phyloP scores from a whole-genome alignment of 2,113 vertebrate species.

The Aspiorhynchus laticeps region DNA sequence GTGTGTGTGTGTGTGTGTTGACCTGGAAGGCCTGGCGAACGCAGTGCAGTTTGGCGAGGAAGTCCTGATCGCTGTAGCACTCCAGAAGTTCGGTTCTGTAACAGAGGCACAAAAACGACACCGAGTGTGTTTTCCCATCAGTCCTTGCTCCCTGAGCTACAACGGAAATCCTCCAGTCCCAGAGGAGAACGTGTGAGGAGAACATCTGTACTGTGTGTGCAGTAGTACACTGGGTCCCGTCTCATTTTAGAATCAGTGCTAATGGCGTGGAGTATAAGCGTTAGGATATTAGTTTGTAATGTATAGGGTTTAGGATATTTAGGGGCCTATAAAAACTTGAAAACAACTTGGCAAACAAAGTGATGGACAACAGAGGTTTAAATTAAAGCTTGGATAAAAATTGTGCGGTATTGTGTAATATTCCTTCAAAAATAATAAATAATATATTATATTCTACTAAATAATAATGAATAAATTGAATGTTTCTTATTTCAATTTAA shows the following conservation, averaged over 20 bases:
- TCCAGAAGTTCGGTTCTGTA: constrained; percentile 85
- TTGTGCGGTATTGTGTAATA: too few species aligned
- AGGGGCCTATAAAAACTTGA: neutral
- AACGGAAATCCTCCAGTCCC: constrained; percentile 1
- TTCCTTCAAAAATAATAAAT: too few species aligned
- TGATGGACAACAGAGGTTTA: too few species aligned
- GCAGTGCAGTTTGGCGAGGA: constrained; percentile 94
- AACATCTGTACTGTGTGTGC: neutral
- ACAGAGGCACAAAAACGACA: constrained; percentile 1
- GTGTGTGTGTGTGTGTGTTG: constrained; percentile 32
- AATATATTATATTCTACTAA: too few species aligned
- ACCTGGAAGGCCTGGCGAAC: constrained; percentile 96
- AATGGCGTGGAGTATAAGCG: neutral
- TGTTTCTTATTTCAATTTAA: too few species aligned
- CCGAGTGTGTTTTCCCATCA: constrained; percentile 12
- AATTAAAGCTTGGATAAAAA: too few species aligned
- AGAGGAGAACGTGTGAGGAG: neutral
- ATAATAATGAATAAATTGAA: too few species aligned
- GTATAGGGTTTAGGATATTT: neutral
- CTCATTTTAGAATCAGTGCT: neutral
- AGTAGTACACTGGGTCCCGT: neutral
- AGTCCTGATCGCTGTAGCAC: constrained; percentile 95
- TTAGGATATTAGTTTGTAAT: neutral
- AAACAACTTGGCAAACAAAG: too few species aligned
- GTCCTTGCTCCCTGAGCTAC: neutral